Conservation (phyloP, 2,113 vertebrate species). For the Zeus faber region DNA sequence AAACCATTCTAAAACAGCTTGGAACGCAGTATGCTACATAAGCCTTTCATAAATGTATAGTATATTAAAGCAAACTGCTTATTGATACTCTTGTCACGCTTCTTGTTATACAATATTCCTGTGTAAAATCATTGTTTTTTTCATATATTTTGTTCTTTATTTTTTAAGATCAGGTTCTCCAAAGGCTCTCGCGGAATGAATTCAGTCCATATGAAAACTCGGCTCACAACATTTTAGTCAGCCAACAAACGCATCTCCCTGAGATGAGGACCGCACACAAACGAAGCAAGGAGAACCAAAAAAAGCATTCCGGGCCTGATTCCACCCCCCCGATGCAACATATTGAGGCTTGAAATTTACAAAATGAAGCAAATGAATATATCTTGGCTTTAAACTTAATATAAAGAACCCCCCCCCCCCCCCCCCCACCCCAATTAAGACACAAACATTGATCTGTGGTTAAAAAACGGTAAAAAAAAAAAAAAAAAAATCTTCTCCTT, state of each 20-base stretch:
- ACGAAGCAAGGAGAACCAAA: slow-evolving; percentile 26
- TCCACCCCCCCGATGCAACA: slow-evolving; percentile 1
- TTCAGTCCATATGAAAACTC: slow-evolving; percentile 29
- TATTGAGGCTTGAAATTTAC: slow-evolving; percentile 3
- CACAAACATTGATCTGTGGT: too few relatives aligned
- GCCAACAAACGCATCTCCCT: slow-evolving; percentile 57
- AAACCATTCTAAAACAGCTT: too few relatives aligned
- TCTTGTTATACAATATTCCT: too few relatives aligned
- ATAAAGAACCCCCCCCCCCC: too few relatives aligned
- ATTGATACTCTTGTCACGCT: too few relatives aligned
- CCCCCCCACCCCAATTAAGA: too few relatives aligned
- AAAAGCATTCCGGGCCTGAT: slow-evolving; percentile 2
- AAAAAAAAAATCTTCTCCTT: background rate
- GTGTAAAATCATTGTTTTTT: too few relatives aligned
- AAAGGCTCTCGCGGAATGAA: slow-evolving; percentile 47
- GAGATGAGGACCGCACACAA: slow-evolving; percentile 59
- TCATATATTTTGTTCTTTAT: too few relatives aligned
- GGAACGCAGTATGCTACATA: slow-evolving; percentile 60
- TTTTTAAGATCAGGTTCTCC: too few relatives aligned
- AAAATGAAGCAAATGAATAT: slow-evolving; percentile 6
- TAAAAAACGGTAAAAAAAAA: too few relatives aligned
- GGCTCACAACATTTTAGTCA: slow-evolving; percentile 17
- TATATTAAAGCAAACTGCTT: slow-evolving; percentile 37
- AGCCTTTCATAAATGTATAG: slow-evolving; percentile 28
- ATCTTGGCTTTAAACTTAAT: slow-evolving; percentile 9